Evolutionary conservation across 2,797 vertebrate genomes (phyloP).

Genomic region (Labroides dimidiatus): DNA sequence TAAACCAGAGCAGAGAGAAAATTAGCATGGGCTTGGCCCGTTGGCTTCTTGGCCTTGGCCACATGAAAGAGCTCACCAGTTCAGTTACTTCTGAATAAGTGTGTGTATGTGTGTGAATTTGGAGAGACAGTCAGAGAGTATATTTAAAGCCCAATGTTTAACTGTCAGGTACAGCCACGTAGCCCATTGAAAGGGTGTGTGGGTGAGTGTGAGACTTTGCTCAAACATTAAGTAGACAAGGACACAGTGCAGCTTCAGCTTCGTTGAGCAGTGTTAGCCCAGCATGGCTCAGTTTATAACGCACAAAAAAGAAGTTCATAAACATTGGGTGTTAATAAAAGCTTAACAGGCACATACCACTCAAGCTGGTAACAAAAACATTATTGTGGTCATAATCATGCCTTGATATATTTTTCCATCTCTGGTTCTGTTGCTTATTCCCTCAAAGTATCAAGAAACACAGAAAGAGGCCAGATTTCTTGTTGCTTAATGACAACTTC

Average conservation of each 20-base stretch:
- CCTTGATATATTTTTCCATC: too few relatives aligned
- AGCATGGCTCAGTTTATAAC: background rate
- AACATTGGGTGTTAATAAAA: background rate
- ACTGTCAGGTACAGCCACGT: constrained; percentile 18
- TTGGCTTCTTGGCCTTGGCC: constrained; percentile 49
- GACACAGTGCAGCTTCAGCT: background rate
- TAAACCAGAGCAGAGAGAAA: constrained; percentile 42
- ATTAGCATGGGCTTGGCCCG: constrained; percentile 36
- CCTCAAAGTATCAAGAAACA: too few relatives aligned
- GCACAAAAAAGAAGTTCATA: background rate
- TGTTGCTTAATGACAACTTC: too few relatives aligned
- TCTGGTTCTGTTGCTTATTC: too few relatives aligned
- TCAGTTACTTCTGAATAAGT: constrained; percentile 28
- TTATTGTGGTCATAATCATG: too few relatives aligned
- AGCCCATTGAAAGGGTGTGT: constrained; percentile 17
- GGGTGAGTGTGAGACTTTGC: constrained; percentile 21
- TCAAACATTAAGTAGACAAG: background rate
- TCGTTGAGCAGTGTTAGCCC: background rate
- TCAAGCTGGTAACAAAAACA: too few relatives aligned
- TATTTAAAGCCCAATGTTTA: constrained; percentile 8
- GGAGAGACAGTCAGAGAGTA: constrained; percentile 9
- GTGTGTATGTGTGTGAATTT: constrained; percentile 26
- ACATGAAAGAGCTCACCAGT: constrained; percentile 53
- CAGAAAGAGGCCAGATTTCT: too few relatives aligned
- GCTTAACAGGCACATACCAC: too few relatives aligned